phyloP scores from a whole-genome alignment of 2,113 vertebrate genomes.

The Hippocampus guttulatus region DNA sequence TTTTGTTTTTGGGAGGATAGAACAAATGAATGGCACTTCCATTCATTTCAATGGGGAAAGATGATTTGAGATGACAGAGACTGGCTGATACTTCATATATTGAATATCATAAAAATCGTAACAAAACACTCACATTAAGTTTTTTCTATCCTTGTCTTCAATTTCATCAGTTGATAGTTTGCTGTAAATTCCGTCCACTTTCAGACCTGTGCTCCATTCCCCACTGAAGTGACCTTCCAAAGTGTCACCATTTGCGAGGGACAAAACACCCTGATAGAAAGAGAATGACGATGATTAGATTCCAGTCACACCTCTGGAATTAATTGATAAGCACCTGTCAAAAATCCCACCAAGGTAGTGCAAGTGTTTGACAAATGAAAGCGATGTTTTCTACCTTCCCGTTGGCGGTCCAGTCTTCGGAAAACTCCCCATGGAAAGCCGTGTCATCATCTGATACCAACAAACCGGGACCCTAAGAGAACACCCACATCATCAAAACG shows the following conservation, averaged over 20 bases:
- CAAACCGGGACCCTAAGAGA: constrained; percentile 80
- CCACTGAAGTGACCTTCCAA: constrained; percentile 89
- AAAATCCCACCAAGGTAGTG: not conserved
- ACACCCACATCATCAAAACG: constrained; percentile 6
- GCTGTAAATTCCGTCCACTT: constrained; percentile 85
- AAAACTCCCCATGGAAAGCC: constrained; percentile 89
- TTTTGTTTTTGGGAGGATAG: not conserved
- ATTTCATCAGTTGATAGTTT: constrained; percentile 79
- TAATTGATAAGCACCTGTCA: not conserved
- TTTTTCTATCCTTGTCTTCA: constrained; percentile 72
- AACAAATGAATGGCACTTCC: not conserved
- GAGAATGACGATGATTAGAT: not conserved
- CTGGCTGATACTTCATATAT: no score
- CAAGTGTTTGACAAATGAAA: not conserved
- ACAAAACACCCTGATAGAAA: constrained; percentile 78
- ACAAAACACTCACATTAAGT: constrained; percentile 74
- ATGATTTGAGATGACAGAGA: no score
- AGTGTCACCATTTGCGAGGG: constrained; percentile 85
- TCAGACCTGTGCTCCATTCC: constrained; percentile 88
- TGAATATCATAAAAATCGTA: not conserved
- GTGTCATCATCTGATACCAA: constrained; percentile 94
- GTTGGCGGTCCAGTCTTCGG: constrained; percentile 87
- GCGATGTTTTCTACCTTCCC: constrained; percentile 79
- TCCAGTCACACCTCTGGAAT: not conserved
- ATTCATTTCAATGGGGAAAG: no score